phyloP scores from a whole-genome alignment of 2,113 vertebrate genomes.

The Ctenodactylus gundi region DNA sequence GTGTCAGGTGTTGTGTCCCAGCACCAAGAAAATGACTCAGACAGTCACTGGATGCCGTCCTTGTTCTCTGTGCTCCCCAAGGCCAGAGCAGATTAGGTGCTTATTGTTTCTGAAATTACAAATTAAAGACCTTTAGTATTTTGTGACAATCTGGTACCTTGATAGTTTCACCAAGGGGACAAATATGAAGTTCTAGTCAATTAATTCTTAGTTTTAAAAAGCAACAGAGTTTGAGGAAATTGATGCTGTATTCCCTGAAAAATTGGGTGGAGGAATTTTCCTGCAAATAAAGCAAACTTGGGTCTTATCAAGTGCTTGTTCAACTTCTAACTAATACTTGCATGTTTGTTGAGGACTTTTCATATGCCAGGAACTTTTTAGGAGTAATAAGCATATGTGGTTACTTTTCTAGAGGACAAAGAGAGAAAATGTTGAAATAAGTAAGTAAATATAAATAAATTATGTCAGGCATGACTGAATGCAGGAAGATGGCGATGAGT shows the following conservation, averaged over 20 bases:
- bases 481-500: not conserved
- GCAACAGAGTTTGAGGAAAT: not conserved
- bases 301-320: not conserved
- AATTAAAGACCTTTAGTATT: not conserved
- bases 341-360: not conserved
- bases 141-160: not conserved
- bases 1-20: no score
- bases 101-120: not conserved
- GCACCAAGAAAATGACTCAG: no score
- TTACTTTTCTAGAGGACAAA: not conserved
- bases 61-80: not conserved
- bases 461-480: not conserved
- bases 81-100: not conserved
- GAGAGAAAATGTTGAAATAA: not conserved
- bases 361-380: not conserved
- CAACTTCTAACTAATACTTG: not conserved
- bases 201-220: not conserved
- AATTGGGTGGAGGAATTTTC: slow-evolving; percentile 22
- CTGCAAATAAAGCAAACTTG: slow-evolving; percentile 31
- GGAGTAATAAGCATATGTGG: not conserved
- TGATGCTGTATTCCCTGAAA: not conserved
- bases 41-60: no score
- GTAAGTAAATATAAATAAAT: not conserved
- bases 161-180: not conserved
- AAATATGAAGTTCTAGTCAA: not conserved